phyloP scores from a whole-genome alignment of 2,888 invertebrate species.

The Celastrina argiolus region DNA sequence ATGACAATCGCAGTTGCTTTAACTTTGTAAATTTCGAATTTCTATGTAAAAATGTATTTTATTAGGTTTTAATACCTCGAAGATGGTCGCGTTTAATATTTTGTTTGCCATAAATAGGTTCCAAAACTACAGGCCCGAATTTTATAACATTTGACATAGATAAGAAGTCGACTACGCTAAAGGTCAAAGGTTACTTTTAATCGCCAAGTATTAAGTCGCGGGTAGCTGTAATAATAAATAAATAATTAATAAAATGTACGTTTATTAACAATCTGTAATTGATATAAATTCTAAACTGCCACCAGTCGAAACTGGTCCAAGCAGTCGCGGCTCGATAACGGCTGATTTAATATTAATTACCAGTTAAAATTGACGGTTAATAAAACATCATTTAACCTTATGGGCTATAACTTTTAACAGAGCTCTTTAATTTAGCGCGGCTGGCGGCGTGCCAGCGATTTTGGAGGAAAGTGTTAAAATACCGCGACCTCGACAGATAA shows the following conservation, averaged over 20 bases:
- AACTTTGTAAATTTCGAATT: no score
- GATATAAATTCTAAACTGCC: neutral
- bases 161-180: no score
- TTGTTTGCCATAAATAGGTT: neutral
- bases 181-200: no score
- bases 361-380: neutral
- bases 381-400: neutral
- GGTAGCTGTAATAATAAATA: neutral
- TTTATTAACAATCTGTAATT: no score
- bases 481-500: conserved; percentile 30
- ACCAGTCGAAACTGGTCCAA: neutral
- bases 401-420: neutral
- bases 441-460: conserved; percentile 31
- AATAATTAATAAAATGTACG: no score
- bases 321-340: neutral
- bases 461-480: conserved; percentile 31
- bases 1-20: no score
- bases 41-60: no score
- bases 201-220: neutral
- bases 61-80: no score
- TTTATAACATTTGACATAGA: no score
- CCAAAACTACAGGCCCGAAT: neutral
- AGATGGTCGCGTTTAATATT: no score
- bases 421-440: conserved; percentile 7
- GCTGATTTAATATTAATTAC: neutral